Base-by-base conservation (phyloP, 2,888 invertebrate species). In the Drepanosiphum platanoidis region DNA sequence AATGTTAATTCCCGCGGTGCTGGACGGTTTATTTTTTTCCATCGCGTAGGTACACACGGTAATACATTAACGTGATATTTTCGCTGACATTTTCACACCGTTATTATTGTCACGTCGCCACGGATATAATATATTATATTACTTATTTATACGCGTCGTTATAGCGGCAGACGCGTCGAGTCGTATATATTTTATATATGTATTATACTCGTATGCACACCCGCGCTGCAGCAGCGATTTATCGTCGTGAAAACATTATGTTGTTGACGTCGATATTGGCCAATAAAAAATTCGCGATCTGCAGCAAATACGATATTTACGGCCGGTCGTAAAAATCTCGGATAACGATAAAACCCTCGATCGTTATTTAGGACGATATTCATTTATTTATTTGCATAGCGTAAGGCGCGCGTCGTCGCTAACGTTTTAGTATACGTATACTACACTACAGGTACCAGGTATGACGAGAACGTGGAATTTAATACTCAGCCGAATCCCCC, bases 281-380 rank as follows among this genome's bases (percentile, higher is more conserved):
- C 39, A 64, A 42, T 64, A 78, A 66, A 64, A 78, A 78, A 78
- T 39, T 18, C 18, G 27, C 52, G 32, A 22, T 52, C 22, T 3
- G 8, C 52, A 27, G 27, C 15, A 15, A 22, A 34, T 68, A 32
- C 68, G 9, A 36, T 30, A 9, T 36, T 36, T 36, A 27, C 2
- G 30, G 9, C n/a, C 61, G 27, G 61, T 22, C 61, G 27, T 77
- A 61, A 77, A 77, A 36, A 61, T 61, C 18, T 11, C 27, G 18
- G 8, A 77, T 39, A 58, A 75, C 52, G 18, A 36, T 22, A 36
- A 9, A 75, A 61, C 36, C 3, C n/a, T 36, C 8, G 34, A 22
- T 58, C 77, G 39, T 78, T 30, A 30, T 64, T 78, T 39, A 30
- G 58, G 22, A 78, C 64, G 39, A 42, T 42, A 39, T n/a, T 61